Evolutionary conservation across 2,888 invertebrate species (phyloP).

Genomic region (Cephus spinipes): DNA sequence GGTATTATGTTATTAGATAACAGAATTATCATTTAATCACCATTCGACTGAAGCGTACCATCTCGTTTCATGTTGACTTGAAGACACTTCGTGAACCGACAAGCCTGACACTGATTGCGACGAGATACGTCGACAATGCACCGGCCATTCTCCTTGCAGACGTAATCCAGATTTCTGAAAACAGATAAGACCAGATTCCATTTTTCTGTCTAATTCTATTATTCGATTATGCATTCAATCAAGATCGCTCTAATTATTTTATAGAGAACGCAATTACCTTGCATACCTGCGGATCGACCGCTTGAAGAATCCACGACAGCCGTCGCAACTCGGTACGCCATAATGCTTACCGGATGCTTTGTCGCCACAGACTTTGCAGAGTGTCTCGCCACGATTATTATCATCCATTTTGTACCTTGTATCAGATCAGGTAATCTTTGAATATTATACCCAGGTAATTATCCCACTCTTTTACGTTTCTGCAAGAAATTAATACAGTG

Average conservation of each 20-base stretch:
- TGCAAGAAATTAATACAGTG: not conserved
- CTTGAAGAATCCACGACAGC: constrained; percentile 95
- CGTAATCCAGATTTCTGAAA: constrained; percentile 86
- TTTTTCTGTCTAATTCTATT: not conserved
- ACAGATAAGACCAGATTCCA: constrained; percentile 6
- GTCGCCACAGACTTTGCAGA: constrained; percentile 91
- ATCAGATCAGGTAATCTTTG: not conserved
- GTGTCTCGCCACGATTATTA: constrained; percentile 66
- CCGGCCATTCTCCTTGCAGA: constrained; percentile 89
- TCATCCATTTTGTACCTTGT: constrained; percentile 59
- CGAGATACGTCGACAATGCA: constrained; percentile 93
- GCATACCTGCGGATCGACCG: constrained; percentile 81
- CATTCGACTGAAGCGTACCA: constrained; percentile 72
- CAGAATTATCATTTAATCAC: constrained; percentile 9
- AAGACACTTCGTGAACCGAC: constrained; percentile 91
- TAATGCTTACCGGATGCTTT: constrained; percentile 89
- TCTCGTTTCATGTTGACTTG: constrained; percentile 94
- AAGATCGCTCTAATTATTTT: not conserved
- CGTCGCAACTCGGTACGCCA: constrained; percentile 90
- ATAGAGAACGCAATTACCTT: constrained; percentile 68
- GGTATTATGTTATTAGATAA: not conserved
- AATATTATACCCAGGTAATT: not conserved
- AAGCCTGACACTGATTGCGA: constrained; percentile 95
- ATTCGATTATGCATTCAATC: not conserved
- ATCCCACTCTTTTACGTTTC: not conserved